A percentile compares a stretch with the other conserved stretches of the same genome.
Evolutionary conservation across 2,888 invertebrate species (phyloP).

Genomic region (Ornithoptera alexandrae): DNA sequence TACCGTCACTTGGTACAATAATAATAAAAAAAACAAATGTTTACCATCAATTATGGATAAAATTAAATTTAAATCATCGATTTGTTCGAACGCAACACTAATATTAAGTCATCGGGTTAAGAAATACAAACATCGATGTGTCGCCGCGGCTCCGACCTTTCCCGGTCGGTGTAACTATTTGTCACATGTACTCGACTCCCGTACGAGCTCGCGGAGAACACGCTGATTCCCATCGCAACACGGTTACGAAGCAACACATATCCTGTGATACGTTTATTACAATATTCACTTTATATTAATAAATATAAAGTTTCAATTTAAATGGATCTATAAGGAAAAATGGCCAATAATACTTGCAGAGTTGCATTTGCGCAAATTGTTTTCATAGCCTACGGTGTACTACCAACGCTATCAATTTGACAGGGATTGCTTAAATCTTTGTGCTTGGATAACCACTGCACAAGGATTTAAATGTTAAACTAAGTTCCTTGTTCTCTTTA

Average conservation of each 20-base stretch:
- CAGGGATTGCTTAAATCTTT: slow-evolving; percentile 63
- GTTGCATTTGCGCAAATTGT: slow-evolving; percentile 61
- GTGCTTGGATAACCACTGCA: slow-evolving; percentile 31
- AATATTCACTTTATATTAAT: slow-evolving; percentile 37
- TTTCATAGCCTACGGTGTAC: slow-evolving; percentile 65
- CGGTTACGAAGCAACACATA: slow-evolving; percentile 41
- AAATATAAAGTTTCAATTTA: slow-evolving; percentile 35
- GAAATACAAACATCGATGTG: slow-evolving; percentile 75
- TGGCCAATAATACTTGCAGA: slow-evolving; percentile 23
- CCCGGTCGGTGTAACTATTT: slow-evolving; percentile 75
- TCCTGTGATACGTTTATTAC: slow-evolving; percentile 1
- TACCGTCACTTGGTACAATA: no score
- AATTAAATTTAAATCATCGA: slow-evolving; percentile 12
- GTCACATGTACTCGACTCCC: slow-evolving; percentile 77
- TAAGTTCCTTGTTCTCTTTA: background rate
- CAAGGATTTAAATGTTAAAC: background rate
- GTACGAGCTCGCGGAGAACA: slow-evolving; percentile 70
- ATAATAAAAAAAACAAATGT: no score
- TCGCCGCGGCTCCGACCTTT: slow-evolving; percentile 67
- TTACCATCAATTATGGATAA: background rate
- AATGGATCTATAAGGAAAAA: slow-evolving; percentile 1
- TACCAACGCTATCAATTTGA: slow-evolving; percentile 71
- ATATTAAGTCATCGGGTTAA: slow-evolving; percentile 72
- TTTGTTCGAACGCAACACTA: slow-evolving; percentile 49
- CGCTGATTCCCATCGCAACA: slow-evolving; percentile 70